These are phyloP conservation scores for Crambe crambe DNA, from an alignment of 37 sponge, comb jelly and placozoan species.

Conservation along the genomic window DNA sequence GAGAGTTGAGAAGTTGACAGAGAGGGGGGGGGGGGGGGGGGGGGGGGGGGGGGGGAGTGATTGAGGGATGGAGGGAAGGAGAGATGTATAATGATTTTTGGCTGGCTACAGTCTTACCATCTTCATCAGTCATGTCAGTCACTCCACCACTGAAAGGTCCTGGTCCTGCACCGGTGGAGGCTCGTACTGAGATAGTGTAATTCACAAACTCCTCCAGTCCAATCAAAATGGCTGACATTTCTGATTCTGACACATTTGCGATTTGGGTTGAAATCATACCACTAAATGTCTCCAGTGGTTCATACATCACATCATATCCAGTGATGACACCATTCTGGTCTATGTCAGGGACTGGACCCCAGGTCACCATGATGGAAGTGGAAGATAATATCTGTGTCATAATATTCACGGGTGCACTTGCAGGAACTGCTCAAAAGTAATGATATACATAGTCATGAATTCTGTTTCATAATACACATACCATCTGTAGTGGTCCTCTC, in stretches of 20 bases:
- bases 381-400: too few species aligned
- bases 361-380: too few species aligned
- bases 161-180: conserved; percentile 21
- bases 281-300: conserved; percentile 9
- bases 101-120: not conserved
- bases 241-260: not conserved
- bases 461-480: not conserved
- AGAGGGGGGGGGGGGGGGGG: not conserved
- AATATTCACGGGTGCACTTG: too few species aligned
- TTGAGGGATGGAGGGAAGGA: not conserved
- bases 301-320: conserved; percentile 19
- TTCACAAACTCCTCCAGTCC: too few species aligned
- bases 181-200: conserved; percentile 19
- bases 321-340: too few species aligned
- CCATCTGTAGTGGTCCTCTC: too few species aligned
- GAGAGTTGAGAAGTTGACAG: conserved; percentile 5
- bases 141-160: too few species aligned
- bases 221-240: not conserved
- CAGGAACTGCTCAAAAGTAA: too few species aligned
- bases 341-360: too few species aligned
- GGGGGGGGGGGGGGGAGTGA: not conserved
- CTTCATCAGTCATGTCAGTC: conserved; percentile 15
- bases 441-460: too few species aligned
- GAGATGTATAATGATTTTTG: not conserved
- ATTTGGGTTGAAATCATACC: not conserved